A percentile compares a stretch with the other conserved stretches of the same genome.
Evolutionary conservation across 1,140 invertebrate species (phyloP).

Genomic region (Zaprionus lachaisei): DNA sequence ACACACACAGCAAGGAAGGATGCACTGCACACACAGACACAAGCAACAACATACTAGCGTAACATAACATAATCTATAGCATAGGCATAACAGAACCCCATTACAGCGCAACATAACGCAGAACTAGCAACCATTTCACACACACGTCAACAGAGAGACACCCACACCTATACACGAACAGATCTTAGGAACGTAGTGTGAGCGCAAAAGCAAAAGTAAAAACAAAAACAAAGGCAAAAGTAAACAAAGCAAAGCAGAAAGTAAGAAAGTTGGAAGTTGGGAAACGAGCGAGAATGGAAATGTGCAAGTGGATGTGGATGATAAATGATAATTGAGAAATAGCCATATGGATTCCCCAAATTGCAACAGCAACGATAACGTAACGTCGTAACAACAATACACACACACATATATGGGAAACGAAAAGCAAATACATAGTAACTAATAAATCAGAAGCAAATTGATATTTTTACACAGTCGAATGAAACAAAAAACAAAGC

Average conservation of each 20-base stretch:
- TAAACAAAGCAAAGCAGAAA: not conserved
- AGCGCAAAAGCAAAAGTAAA: conserved; percentile 51
- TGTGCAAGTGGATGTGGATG: conserved; percentile 26
- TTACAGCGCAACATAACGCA: conserved; percentile 7
- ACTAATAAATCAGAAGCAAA: conserved; percentile 72
- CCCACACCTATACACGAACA: conserved; percentile 11
- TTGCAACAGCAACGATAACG: conserved; percentile 53
- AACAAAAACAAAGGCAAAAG: conserved; percentile 12
- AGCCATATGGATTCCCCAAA: conserved; percentile 56
- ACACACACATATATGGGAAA: conserved; percentile 30
- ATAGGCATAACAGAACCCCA: conserved; percentile 21
- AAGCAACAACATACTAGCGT: conserved; percentile 17
- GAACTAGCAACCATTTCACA: conserved; percentile 17
- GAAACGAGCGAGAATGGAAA: conserved; percentile 9
- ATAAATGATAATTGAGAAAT: conserved; percentile 35
- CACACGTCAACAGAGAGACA: conserved; percentile 18
- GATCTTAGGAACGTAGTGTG: conserved; percentile 53
- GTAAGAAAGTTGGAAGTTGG: conserved; percentile 18
- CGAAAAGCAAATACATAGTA: conserved; percentile 62
- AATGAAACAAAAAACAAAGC: conserved; percentile 42
- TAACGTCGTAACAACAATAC: conserved; percentile 14
- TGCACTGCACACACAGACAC: conserved; percentile 33
- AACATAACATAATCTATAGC: conserved; percentile 21
- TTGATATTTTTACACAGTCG: conserved; percentile 81
- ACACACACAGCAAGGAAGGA: conserved; percentile 5